These are phyloP conservation scores for Heliornis fulica DNA, from an alignment of 2,113 vertebrate genomes.

Conservation along the genomic window DNA sequence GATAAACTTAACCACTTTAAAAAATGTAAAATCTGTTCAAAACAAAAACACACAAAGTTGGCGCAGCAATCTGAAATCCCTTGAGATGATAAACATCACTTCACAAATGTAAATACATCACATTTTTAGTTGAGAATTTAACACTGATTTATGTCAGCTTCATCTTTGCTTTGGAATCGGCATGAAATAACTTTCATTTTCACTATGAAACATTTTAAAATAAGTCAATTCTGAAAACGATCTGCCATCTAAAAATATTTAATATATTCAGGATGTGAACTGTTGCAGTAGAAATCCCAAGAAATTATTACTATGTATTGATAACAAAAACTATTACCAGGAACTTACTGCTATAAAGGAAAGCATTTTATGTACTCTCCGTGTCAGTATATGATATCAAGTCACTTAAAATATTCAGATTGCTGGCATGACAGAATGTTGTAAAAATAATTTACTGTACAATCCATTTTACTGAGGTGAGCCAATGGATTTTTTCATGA, in stretches of 20 bases:
- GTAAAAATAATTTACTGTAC: conserved; percentile 32
- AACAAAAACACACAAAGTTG: not conserved
- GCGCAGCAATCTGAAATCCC: not conserved
- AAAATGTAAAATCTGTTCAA: not conserved
- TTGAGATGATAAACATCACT: not conserved
- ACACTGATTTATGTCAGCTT: not conserved
- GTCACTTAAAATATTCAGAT: not conserved
- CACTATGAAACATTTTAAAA: not conserved
- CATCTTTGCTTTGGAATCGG: not conserved
- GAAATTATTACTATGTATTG: not conserved
- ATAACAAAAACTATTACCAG: not conserved
- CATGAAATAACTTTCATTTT: not conserved
- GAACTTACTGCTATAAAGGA: not conserved
- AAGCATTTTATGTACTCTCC: not conserved
- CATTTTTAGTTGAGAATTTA: not conserved
- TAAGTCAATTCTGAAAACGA: not conserved
- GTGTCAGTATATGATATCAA: not conserved
- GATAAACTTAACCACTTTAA: not conserved
- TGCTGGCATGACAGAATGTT: not conserved
- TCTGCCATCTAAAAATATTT: conserved; percentile 14
- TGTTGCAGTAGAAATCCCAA: not conserved
- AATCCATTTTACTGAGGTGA: conserved; percentile 10
- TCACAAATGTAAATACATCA: not conserved
- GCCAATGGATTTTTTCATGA: not conserved
- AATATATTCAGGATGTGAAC: not conserved